Evolutionary conservation across 2,113 vertebrate species (phyloP).

Genomic region (Chrysochloris asiatica): DNA sequence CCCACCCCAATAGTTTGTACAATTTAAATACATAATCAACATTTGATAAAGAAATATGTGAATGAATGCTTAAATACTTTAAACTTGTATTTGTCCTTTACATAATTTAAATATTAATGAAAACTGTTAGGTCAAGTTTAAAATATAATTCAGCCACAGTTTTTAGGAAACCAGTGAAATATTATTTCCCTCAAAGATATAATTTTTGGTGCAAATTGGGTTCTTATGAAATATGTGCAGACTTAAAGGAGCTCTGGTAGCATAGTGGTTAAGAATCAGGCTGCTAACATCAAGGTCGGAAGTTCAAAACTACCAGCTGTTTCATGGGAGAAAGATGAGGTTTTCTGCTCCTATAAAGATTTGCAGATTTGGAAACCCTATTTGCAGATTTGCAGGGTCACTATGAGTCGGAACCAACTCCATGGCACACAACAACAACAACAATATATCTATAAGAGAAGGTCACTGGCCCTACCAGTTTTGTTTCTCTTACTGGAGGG

Average conservation of each 20-base stretch:
- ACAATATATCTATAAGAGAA: conserved; percentile 39
- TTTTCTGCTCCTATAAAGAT: no score
- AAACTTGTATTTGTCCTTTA: conserved; percentile 30
- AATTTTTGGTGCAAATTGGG: conserved; percentile 30
- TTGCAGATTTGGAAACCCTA: no score
- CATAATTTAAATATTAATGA: conserved; percentile 36
- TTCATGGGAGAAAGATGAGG: no score
- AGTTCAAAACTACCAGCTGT: no score
- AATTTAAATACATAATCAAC: not conserved
- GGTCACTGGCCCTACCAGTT: not conserved
- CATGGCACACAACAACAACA: no score
- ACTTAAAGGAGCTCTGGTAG: no score
- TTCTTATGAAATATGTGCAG: conserved; percentile 40
- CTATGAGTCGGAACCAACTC: no score
- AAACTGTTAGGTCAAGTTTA: conserved; percentile 28
- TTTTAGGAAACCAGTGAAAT: conserved; percentile 35
- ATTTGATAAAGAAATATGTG: conserved; percentile 18
- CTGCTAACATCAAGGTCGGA: no score
- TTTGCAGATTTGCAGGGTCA: no score
- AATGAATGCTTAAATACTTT: conserved; percentile 37
- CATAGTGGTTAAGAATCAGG: no score
- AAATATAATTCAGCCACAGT: conserved; percentile 17
- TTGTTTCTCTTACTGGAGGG: conserved; percentile 7
- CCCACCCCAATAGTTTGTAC: not conserved
- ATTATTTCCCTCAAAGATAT: conserved; percentile 26